Evolutionary conservation across 2,888 invertebrate species (phyloP).

Genomic region (Norana najaformis): DNA sequence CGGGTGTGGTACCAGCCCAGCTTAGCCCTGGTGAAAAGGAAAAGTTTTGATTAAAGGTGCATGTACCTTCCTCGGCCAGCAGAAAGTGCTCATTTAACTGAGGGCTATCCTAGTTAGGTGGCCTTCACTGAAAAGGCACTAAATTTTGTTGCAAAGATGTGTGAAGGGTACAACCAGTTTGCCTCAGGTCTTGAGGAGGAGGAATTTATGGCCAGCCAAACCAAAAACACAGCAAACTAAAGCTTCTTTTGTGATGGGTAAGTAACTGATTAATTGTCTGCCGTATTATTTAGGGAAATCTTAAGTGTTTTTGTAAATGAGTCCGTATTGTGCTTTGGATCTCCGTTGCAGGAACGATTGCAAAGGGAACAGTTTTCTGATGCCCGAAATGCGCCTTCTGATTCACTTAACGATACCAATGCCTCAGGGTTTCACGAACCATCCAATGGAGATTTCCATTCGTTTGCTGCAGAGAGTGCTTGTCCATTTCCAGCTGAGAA

Average conservation of each 20-base stretch:
- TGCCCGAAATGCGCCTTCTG: background rate
- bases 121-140: too few species aligned
- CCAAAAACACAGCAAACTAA: background rate
- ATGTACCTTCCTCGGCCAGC: background rate
- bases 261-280: slow-evolving; percentile 4
- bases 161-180: background rate
- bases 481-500: background rate
- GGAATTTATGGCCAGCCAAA: background rate
- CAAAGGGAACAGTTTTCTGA: slow-evolving; percentile 9
- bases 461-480: background rate
- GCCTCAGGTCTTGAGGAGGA: background rate
- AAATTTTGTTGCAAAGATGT: background rate
- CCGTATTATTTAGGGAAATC: background rate
- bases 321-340: background rate
- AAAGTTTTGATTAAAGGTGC: background rate
- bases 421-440: background rate
- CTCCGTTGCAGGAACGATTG: background rate
- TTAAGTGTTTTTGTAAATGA: background rate
- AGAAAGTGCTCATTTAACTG: too few species aligned
- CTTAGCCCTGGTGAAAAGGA: background rate
- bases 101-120: background rate
- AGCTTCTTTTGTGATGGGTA: background rate
- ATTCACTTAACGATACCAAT: background rate
- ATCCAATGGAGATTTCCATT: background rate
- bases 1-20: background rate